phyloP scores from a whole-genome alignment of 1,140 invertebrate species.

The Tetraneura akinire region DNA sequence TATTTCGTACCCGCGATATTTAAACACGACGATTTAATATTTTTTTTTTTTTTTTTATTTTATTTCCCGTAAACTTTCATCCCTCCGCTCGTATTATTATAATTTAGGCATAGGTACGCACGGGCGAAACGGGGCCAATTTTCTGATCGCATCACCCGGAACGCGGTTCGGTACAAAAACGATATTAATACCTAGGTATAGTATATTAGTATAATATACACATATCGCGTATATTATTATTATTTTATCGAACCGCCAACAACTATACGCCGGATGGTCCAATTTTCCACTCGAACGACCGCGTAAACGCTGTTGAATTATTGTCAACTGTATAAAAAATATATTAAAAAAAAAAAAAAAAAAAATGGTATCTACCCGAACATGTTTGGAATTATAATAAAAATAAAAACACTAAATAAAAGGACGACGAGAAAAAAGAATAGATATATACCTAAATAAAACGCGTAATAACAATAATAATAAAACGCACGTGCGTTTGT shows the following conservation, averaged over 20 bases:
- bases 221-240: background rate
- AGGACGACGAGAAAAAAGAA: slow-evolving; percentile 16
- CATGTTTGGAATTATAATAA: background rate
- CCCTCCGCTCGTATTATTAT: no score
- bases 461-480: slow-evolving; percentile 7
- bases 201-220: background rate
- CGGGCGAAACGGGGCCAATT: no score
- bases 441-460: slow-evolving; percentile 22
- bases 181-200: background rate
- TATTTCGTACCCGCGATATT: no score
- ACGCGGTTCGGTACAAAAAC: background rate
- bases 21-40: no score
- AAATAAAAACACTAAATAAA: slow-evolving; percentile 6
- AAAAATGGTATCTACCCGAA: no score
- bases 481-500: slow-evolving; percentile 23
- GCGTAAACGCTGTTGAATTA: slow-evolving; percentile 47
- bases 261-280: slow-evolving; percentile 43
- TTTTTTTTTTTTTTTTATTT: no score
- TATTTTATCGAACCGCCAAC: background rate
- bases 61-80: no score
- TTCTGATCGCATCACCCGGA: slow-evolving; percentile 29
- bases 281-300: slow-evolving; percentile 48
- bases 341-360: no score
- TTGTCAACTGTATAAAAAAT: slow-evolving; percentile 36
- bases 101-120: no score